Percentiles rank a stretch among this genome's conserved stretches.
Conservation (phyloP, 2,797 vertebrate species). For the Enteromius anoplus region DNA sequence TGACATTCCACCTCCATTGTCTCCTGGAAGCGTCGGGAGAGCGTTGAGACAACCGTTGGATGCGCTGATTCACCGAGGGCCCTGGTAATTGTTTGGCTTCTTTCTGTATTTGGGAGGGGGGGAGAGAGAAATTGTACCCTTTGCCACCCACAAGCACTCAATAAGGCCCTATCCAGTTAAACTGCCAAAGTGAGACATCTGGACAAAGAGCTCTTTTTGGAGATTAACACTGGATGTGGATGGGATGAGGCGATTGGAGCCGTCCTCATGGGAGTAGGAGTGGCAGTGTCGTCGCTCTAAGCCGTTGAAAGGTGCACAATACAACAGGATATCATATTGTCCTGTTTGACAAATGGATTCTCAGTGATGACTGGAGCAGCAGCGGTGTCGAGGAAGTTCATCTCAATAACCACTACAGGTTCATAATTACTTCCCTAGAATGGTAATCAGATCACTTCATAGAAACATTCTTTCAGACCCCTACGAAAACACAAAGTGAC, state of each 20-base stretch:
- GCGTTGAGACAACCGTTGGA: slow-evolving; percentile 60
- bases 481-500: neutral
- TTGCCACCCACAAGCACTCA: slow-evolving; percentile 81
- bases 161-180: slow-evolving; percentile 81
- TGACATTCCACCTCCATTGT: slow-evolving; percentile 64
- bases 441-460: slow-evolving; percentile 23
- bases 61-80: slow-evolving; percentile 69
- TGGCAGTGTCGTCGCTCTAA: slow-evolving; percentile 78
- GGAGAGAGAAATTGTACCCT: slow-evolving; percentile 76
- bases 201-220: slow-evolving; percentile 77
- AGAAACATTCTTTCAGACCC: neutral
- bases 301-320: slow-evolving; percentile 84
- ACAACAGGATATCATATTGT: slow-evolving; percentile 76
- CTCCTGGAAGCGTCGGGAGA: slow-evolving; percentile 11
- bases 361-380: slow-evolving; percentile 71
- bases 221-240: slow-evolving; percentile 75
- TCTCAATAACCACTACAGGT: slow-evolving; percentile 11
- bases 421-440: slow-evolving; percentile 25
- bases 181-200: slow-evolving; percentile 78
- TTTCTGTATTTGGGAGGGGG: slow-evolving; percentile 68
- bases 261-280: slow-evolving; percentile 76
- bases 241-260: slow-evolving; percentile 64
- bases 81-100: slow-evolving; percentile 67
- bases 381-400: slow-evolving; percentile 41
- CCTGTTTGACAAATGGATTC: slow-evolving; percentile 82